Evolutionary conservation across 1,140 invertebrate species (phyloP).

Genomic region (Caenorhabditis latens): DNA sequence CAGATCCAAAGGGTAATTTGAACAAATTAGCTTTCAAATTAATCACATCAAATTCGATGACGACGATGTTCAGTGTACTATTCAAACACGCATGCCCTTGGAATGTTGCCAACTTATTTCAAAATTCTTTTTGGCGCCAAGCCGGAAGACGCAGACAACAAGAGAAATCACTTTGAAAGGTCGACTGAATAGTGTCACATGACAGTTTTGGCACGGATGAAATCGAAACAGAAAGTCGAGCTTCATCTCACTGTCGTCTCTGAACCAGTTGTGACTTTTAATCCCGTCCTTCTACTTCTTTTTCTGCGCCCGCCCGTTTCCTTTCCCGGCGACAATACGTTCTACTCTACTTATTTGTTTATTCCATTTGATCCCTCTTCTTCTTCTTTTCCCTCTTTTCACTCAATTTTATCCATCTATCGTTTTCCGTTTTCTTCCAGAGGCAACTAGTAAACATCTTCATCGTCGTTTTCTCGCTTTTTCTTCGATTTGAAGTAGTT

Average conservation of each 20-base stretch:
- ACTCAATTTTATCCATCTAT: neutral
- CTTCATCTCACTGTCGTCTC: conserved; percentile 1
- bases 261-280: conserved; percentile 52
- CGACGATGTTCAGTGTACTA: too few species aligned
- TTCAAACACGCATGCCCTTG: neutral
- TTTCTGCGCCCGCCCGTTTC: conserved; percentile 18
- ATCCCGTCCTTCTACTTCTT: neutral
- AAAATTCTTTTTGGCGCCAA: conserved; percentile 5
- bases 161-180: conserved; percentile 33
- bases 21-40: too few species aligned
- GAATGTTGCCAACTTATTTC: conserved; percentile 39
- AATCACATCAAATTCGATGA: too few species aligned
- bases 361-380: conserved; percentile 30
- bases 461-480: neutral
- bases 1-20: too few species aligned
- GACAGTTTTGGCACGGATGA: conserved; percentile 12
- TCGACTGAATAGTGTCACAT: conserved; percentile 14
- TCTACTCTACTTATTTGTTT: conserved; percentile 56
- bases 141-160: neutral
- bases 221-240: conserved; percentile 15
- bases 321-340: conserved; percentile 48
- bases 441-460: neutral
- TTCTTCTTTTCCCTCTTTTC: neutral
- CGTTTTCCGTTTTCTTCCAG: conserved; percentile 39
- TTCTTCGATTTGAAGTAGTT: neutral